Evolutionary conservation across 92 coral and sea anemone genomes (phyloP).

Genomic region (Epizoanthus rinbou): DNA sequence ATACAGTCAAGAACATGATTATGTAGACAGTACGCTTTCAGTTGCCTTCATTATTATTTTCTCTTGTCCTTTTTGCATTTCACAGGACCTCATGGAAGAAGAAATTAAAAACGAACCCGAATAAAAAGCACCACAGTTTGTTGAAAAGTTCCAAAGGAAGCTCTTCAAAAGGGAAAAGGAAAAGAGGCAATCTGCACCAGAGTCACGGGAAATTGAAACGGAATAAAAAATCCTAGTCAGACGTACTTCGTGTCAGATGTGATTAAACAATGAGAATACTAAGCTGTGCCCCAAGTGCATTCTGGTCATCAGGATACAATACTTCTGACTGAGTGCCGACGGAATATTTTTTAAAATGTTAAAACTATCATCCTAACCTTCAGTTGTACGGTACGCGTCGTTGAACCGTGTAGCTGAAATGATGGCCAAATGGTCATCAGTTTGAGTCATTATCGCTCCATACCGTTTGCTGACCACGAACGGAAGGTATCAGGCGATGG

Average conservation of each 20-base stretch:
- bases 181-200: background rate
- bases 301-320: too few relatives aligned
- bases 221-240: conserved; percentile 17
- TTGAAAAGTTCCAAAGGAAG: background rate
- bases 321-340: too few relatives aligned
- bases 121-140: background rate
- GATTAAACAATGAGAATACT: background rate
- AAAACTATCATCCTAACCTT: too few relatives aligned
- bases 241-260: background rate
- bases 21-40: background rate
- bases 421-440: too few relatives aligned
- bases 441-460: too few relatives aligned
- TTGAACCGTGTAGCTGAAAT: too few relatives aligned
- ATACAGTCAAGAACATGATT: too few relatives aligned
- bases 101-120: conserved; percentile 3
- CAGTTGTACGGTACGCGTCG: too few relatives aligned
- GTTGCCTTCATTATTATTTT: background rate
- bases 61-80: too few relatives aligned
- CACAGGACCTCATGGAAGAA: background rate
- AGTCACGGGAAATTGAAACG: conserved; percentile 7
- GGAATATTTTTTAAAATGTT: too few relatives aligned
- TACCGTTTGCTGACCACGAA: too few relatives aligned
- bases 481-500: too few relatives aligned
- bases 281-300: background rate
- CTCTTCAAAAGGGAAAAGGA: conserved; percentile 12